These are phyloP conservation scores for Fregata magnificens DNA, from an alignment of 2,113 vertebrate genomes.

Conservation along the genomic window DNA sequence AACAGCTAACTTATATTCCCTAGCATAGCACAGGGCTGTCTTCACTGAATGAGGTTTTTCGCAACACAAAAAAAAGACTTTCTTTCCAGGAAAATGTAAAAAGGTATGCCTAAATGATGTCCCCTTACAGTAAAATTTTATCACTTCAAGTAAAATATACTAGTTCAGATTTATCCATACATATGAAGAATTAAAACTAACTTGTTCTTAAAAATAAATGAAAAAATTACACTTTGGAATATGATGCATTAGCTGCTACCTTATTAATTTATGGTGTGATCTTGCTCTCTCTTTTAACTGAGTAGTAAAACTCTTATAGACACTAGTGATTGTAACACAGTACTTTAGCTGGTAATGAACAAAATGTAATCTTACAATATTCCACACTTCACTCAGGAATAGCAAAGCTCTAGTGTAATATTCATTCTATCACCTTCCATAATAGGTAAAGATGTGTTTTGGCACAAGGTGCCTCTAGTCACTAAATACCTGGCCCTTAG, in stretches of 20 bases:
- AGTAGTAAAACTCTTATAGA: not conserved
- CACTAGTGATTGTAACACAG: not conserved
- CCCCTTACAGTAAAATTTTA: not conserved
- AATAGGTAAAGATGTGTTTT: constrained; percentile 36
- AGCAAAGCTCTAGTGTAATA: not conserved
- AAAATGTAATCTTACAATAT: not conserved
- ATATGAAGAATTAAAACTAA: not conserved
- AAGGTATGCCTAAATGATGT: not conserved
- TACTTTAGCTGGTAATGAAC: not conserved
- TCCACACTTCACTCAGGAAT: not conserved
- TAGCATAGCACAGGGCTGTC: not conserved
- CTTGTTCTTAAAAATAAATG: not conserved
- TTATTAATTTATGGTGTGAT: not conserved
- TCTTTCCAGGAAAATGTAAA: not conserved
- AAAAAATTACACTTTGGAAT: not conserved
- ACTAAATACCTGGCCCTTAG: constrained; percentile 1
- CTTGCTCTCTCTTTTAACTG: not conserved
- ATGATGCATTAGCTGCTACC: not conserved
- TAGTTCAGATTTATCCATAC: not conserved
- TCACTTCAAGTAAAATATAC: not conserved
- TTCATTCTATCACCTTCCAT: not conserved
- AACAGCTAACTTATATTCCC: not conserved
- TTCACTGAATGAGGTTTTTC: not conserved
- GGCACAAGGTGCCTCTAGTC: not conserved
- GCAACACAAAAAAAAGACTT: not conserved